Evolutionary conservation across 2,797 vertebrate species (phyloP), one percentile per base, ranked within the genome.

Genomic region (Novumbra hubbsi): DNA sequence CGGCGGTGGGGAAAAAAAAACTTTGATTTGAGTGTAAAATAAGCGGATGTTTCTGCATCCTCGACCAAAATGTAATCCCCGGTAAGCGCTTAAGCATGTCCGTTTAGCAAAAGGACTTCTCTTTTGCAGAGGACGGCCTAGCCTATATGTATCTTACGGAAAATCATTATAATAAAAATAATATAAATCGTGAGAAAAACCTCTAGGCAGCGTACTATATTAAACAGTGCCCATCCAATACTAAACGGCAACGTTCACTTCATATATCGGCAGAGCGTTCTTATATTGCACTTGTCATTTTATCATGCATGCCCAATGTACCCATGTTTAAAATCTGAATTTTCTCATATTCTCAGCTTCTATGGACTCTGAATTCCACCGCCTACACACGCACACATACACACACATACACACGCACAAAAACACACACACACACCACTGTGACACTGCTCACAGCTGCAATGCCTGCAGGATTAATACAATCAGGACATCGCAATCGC

Each of bases 381-480:
- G 94, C 95, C 93, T 94, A 95, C 95, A 95, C 91, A 55, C 71
- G 27, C 63, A 88, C 90, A 45, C 41, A 45, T 3, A 45, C 41
- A 14, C 41, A 45, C 41, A 14, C 41, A 45, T 12, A 45, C 41
- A 14, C 41, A 14, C 41, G 89, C 88, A 90, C 91, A 90, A 88
- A 91, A 95, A 91, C 93, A 88, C 92, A 93, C 93, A 93, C 91
- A 55, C 71, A 48, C 63, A 88, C 90, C 89, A 90, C 86, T 90
- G 91, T 91, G 93, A 93, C 90, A 92, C 90, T 92, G 94, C 96
- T 94, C 95, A 96, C 95, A 96, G 94, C 97, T 98, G 96, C 96
- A 98, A 95, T 96, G 95, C 95, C 95, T 96, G 94, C 95, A 95
- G 96, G 96, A 95, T 96, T 93, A 93, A 94, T 93, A 92, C 92